Percentiles rank a stretch among this genome's conserved stretches.
These are phyloP conservation scores for Blastobasis lacticolella DNA, from an alignment of 2,888 invertebrate species.

Conservation along the genomic window DNA sequence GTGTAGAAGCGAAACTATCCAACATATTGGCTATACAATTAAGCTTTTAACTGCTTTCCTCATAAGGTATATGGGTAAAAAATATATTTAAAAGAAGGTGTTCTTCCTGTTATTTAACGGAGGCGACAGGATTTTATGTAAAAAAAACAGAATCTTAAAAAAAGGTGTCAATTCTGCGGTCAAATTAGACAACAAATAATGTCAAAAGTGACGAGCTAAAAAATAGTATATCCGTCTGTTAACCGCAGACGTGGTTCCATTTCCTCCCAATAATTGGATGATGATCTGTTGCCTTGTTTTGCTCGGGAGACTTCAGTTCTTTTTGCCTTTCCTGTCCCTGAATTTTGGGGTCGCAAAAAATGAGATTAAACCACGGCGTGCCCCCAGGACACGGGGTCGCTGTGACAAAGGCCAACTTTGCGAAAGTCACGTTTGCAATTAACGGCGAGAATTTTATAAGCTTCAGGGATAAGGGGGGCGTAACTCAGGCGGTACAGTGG, in stretches of 20 bases:
- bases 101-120: no score
- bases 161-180: no score
- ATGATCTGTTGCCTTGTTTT: slow-evolving; percentile 55
- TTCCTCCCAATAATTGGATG: slow-evolving; percentile 67
- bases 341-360: slow-evolving; percentile 20
- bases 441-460: slow-evolving; percentile 10
- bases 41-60: no score
- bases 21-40: no score
- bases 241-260: slow-evolving; percentile 43
- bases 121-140: no score
- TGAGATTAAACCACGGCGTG: background rate
- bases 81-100: no score
- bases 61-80: no score
- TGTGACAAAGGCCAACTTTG: slow-evolving; percentile 1
- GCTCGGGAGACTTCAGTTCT: slow-evolving; percentile 40
- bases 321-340: slow-evolving; percentile 39
- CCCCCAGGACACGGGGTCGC: background rate
- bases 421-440: slow-evolving; percentile 23
- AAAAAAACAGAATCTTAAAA: no score
- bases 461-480: slow-evolving; percentile 10
- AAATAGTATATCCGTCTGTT: no score
- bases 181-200: no score
- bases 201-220: no score
- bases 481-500: slow-evolving; percentile 6
- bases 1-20: no score